These are phyloP conservation scores for Chloromyia formosa DNA, from an alignment of 2,888 invertebrate genomes.

Conservation along the genomic window DNA sequence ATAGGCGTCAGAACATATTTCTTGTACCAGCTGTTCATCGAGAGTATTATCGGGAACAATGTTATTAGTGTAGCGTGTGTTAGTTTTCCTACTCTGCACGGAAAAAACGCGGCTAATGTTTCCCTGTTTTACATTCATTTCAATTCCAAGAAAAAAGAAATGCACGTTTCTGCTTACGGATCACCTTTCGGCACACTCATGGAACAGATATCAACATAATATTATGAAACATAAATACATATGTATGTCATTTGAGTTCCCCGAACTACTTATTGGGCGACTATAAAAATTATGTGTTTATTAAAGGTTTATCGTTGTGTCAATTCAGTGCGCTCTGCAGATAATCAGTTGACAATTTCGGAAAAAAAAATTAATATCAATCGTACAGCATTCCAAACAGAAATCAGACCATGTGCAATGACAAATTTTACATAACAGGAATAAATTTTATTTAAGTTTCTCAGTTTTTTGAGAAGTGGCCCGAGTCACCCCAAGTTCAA, in stretches of 20 bases:
- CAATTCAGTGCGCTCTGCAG: not conserved
- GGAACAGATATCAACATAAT: slow-evolving; percentile 21
- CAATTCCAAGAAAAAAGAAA: too few species aligned
- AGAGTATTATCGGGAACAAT: too few species aligned
- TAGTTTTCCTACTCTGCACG: too few species aligned
- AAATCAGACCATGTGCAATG: too few species aligned
- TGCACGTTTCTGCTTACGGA: slow-evolving; percentile 15
- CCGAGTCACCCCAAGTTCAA: not conserved
- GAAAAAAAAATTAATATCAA: too few species aligned
- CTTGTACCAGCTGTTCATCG: too few species aligned
- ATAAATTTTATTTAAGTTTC: too few species aligned
- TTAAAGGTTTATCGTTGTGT: slow-evolving; percentile 15
- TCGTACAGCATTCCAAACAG: too few species aligned
- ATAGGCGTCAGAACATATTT: too few species aligned
- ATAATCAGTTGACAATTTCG: not conserved
- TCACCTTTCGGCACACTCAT: not conserved
- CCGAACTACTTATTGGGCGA: not conserved
- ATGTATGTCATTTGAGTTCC: slow-evolving; percentile 20
- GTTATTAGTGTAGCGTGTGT: too few species aligned
- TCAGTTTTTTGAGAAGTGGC: not conserved
- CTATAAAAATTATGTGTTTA: slow-evolving; percentile 38
- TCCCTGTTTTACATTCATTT: not conserved
- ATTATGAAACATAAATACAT: not conserved
- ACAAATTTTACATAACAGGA: too few species aligned
- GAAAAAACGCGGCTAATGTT: too few species aligned